A percentile compares a stretch with the other conserved stretches of the same genome.
These are phyloP conservation scores for Doris montereyensis DNA, from an alignment of 2,888 invertebrate genomes.

Conservation along the genomic window DNA sequence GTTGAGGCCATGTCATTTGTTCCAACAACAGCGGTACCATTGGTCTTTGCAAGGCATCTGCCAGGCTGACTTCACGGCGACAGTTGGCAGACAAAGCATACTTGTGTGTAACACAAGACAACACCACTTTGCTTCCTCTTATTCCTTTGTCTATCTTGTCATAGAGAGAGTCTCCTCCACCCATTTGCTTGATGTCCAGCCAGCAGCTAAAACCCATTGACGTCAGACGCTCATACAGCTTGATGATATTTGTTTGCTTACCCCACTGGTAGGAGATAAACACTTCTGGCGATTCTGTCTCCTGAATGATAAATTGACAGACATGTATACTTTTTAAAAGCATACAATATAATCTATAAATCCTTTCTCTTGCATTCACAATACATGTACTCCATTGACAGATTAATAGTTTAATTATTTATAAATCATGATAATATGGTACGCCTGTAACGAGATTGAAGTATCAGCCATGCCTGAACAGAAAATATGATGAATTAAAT, in stretches of 20 bases:
- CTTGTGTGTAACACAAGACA: conserved; percentile 67
- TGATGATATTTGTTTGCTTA: conserved; percentile 59
- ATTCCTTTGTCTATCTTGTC: conserved; percentile 66
- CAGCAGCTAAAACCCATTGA: conserved; percentile 60
- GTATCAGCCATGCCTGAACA: not conserved
- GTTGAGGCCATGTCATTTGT: conserved; percentile 58
- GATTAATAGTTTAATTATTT: too few species aligned
- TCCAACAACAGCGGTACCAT: conserved; percentile 64
- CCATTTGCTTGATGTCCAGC: conserved; percentile 69
- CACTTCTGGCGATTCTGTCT: conserved; percentile 24
- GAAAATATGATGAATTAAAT: not conserved
- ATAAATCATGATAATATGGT: too few species aligned
- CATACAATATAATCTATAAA: too few species aligned
- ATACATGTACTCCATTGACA: too few species aligned
- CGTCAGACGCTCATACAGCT: conserved; percentile 57
- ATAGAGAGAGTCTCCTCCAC: conserved; percentile 68
- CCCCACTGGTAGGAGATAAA: conserved; percentile 67
- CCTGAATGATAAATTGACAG: conserved; percentile 12
- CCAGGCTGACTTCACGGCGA: conserved; percentile 64
- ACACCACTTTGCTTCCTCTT: conserved; percentile 55
- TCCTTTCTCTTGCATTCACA: too few species aligned
- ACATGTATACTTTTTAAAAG: too few species aligned
- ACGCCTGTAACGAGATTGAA: too few species aligned
- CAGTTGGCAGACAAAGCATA: conserved; percentile 69
- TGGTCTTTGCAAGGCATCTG: conserved; percentile 62